Evolutionary conservation across 2,113 vertebrate genomes (phyloP).

Genomic region (Siniperca knerii): DNA sequence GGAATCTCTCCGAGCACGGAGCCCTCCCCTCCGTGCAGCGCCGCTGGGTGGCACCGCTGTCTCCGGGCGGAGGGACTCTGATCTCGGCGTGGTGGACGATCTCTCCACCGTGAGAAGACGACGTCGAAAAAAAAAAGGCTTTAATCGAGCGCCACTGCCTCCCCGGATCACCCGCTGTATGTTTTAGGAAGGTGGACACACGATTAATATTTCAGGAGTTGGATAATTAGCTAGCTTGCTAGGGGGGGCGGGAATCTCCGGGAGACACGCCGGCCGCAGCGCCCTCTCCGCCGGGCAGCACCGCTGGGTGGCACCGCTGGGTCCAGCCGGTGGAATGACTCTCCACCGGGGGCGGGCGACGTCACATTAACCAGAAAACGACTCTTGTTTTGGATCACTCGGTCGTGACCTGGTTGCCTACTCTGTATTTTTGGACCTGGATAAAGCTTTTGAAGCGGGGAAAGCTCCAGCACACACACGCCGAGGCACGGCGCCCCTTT

Average conservation of each 20-base stretch:
- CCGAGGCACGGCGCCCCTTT: slow-evolving; percentile 33
- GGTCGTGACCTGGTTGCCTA: not conserved
- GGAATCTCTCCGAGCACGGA: slow-evolving; percentile 6
- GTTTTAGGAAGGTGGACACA: not conserved
- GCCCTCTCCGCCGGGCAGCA: slow-evolving; percentile 47
- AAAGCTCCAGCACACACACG: not conserved
- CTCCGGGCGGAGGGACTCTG: slow-evolving; percentile 50
- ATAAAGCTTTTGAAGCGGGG: not conserved
- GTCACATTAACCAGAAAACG: slow-evolving; percentile 12
- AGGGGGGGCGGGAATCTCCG: not conserved
- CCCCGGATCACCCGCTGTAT: accelerated
- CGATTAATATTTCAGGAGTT: not conserved
- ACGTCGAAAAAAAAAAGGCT: not conserved
- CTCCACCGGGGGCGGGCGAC: not conserved
- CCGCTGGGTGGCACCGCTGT: slow-evolving; percentile 69
- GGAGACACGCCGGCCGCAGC: slow-evolving; percentile 35
- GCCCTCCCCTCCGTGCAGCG: slow-evolving; percentile 15
- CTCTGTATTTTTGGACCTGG: not conserved
- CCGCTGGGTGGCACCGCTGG: slow-evolving; percentile 59
- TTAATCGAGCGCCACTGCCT: not conserved
- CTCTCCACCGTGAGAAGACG: not conserved
- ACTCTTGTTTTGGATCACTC: not conserved
- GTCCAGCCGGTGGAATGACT: slow-evolving; percentile 38
- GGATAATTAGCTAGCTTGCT: not conserved
- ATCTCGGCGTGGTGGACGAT: slow-evolving; percentile 32